Conservation (phyloP, 2,113 vertebrate species). For the Anhinga anhinga region DNA sequence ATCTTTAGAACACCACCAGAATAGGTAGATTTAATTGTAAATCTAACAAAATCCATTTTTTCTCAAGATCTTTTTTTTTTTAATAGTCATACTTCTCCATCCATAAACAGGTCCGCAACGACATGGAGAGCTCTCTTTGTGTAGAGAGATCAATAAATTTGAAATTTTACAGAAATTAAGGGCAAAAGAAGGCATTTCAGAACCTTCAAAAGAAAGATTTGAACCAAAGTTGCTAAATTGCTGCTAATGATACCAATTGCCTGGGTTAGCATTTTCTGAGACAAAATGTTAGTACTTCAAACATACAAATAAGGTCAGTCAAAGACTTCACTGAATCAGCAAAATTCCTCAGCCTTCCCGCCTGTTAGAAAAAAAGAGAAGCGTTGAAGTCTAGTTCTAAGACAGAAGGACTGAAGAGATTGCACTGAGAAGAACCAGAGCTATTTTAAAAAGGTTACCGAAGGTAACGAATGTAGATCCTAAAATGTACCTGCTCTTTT, state of each 20-base stretch:
- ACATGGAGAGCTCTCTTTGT: not conserved
- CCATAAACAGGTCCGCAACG: not conserved
- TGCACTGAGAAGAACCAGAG: not conserved
- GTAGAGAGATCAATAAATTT: not conserved
- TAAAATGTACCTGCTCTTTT: not conserved
- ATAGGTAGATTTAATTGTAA: not conserved
- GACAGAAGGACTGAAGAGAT: not conserved
- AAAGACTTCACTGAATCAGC: conserved; percentile 26
- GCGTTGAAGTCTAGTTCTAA: not conserved
- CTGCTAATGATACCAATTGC: not conserved
- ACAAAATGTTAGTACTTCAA: not conserved
- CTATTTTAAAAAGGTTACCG: not conserved
- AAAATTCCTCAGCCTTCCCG: not conserved
- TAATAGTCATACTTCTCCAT: not conserved
- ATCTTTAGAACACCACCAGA: not conserved
- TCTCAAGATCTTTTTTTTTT: not conserved
- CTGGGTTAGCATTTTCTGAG: not conserved
- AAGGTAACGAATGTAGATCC: not conserved
- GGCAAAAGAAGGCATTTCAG: not conserved
- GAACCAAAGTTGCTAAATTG: not conserved
- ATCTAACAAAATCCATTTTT: not conserved
- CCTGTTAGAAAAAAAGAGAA: not conserved
- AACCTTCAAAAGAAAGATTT: not conserved
- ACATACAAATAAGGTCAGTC: conserved; percentile 8
- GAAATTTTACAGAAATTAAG: not conserved